Base-by-base conservation (phyloP, 1,140 invertebrate species). In the Anastrepha obliqua region DNA sequence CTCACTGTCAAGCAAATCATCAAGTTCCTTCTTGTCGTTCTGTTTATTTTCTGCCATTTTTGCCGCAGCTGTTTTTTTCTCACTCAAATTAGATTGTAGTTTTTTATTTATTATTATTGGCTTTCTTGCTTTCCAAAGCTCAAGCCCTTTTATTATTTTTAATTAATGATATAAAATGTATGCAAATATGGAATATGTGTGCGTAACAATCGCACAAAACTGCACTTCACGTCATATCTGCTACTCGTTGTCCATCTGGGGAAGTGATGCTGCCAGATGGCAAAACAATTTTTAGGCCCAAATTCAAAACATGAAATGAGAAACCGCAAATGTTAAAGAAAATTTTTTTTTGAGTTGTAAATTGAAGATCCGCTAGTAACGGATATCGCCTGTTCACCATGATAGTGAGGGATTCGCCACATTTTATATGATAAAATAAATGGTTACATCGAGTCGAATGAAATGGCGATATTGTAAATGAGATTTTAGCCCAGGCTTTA, bases 1-100 rank as follows among this genome's bases (percentile, higher is more conserved):
- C 91, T 90, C 87, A 94, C 94, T 94, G 89, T 94, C 94, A 20
- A 94, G 89, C 47, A 94, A 90, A 44, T 94, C 92, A 86, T 94
- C 91, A 13, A 94, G 91, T 88, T 94, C 94, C 42, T 92, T 81
- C 42, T 81, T 90, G 70, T 90, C 90, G 59, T 90, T 92, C 60
- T 89, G 85, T 60, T 88, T 88, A 59, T 92, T 91, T 85, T 91
- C 91, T 9, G 91, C 90, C 91, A 92, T 92, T 89, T 55, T 81
- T 62, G 74, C n/a, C 11, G 15, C 47, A 47, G n/a, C 9, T 7
- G n/a, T 58, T 55, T 0, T 20, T 55, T 58, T 58, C 15, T 55
- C 17, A 81, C 15, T 58, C n/a, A 20, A 11, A 55, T n/a, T 47
- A 55, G 3, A 11, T 81, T 15, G 74, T 81, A 55, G 47, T 81